Base-by-base conservation (phyloP, 2,797 vertebrate genomes). In the Otus scops region DNA sequence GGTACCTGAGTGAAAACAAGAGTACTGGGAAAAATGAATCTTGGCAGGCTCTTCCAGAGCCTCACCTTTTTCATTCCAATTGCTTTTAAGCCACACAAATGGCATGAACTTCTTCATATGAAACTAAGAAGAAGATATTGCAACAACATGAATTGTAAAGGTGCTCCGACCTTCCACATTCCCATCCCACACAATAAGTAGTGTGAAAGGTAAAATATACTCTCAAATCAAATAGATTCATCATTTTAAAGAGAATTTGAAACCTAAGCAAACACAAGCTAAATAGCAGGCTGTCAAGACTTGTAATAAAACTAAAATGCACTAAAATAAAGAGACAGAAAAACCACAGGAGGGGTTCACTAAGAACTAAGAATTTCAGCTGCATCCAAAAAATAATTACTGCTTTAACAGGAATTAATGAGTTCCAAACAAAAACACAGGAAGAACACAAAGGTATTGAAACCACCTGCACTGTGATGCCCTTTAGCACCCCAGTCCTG, bases 321-420 rank as follows among this genome's bases (percentile, higher is more conserved):
- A 54, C 16, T 75, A 39, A 95, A 93, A 81, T 34, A 68, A 53
- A 85, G 30, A 84, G 48, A 56, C 38, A 48, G 10, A 30, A 88
- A 65, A 74, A 24, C 3, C 27, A 30, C 67, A 78, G 74, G 16
- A 92, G 18, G 13, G 13, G 36, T 71, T 97, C 63, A 88, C 74
- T 83, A 82, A 77, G 84, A 95, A 74, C 54, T 59, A 87, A 53
- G 65, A 64, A 69, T 78, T 91, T 90, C 69, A 89, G 47, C 77
- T 82, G 39, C 54, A 73, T 79, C 77, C 45, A 94, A 59, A 51
- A 95, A 73, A 93, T 30, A 32, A 93, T 93, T 87, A 84, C 65
- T 79, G 57, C 50, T 93, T 75, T 70, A 73, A 85, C 57, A 95
- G 73, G 75, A 96, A 93, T 75, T 90, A 96, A 94, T n/a, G 69